Percentiles rank a stretch among this genome's conserved stretches.
phyloP scores from a whole-genome alignment of 2,797 vertebrate species.

The Gymnoscopelus microlampas region DNA sequence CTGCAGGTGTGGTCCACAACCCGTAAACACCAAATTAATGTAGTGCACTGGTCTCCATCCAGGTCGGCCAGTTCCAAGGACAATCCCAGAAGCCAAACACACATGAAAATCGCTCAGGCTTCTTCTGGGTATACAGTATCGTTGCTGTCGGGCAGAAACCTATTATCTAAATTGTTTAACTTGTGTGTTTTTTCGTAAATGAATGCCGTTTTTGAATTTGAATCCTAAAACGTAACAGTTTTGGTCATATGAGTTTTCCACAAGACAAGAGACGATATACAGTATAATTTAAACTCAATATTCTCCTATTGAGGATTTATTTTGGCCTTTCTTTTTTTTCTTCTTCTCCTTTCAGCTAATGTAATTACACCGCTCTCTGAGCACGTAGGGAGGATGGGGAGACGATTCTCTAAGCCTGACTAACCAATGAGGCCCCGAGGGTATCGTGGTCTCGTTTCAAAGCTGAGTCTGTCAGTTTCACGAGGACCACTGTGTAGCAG shows the following conservation, averaged over 20 bases:
- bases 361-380: not conserved
- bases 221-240: too few relatives aligned
- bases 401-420: conserved; percentile 25
- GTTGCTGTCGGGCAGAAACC: too few relatives aligned
- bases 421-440: conserved; percentile 25
- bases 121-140: conserved; percentile 16
- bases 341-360: conserved; percentile 21
- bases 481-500: conserved; percentile 14
- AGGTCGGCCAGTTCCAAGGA: conserved; percentile 50
- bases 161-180: too few relatives aligned
- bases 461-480: conserved; percentile 8
- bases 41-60: conserved; percentile 16
- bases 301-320: too few relatives aligned
- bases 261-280: too few relatives aligned
- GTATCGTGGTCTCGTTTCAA: conserved; percentile 19
- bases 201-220: too few relatives aligned
- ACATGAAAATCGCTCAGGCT: conserved; percentile 56
- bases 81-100: conserved; percentile 58
- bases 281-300: too few relatives aligned
- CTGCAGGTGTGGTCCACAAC: conserved; percentile 72
- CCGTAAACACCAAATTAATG: conserved; percentile 71
- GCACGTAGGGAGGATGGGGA: not conserved
- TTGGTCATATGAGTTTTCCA: too few relatives aligned
- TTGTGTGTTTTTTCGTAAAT: too few relatives aligned
- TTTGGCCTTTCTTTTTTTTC: too few relatives aligned